Evolutionary conservation across 2,797 vertebrate genomes (phyloP).

Genomic region (Epinephelus awoara): DNA sequence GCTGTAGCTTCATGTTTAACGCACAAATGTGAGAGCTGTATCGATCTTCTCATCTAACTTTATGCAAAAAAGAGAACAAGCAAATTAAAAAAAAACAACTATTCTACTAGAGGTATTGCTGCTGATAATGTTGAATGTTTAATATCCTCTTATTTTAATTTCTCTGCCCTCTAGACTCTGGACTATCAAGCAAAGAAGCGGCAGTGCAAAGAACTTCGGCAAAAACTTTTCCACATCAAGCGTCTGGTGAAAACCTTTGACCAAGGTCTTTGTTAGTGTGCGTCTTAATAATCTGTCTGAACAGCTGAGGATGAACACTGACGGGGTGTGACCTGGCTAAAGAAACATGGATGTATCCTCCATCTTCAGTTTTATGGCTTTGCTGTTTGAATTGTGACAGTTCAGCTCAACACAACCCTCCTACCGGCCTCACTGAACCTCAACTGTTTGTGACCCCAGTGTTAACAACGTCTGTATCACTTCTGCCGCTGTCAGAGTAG

Average conservation of each 20-base stretch:
- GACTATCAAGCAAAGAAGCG: slow-evolving; percentile 88
- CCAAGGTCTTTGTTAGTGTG: slow-evolving; percentile 77
- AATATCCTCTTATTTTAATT: not conserved
- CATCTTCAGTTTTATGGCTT: not conserved
- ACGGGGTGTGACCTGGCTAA: not conserved
- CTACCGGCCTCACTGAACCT: slow-evolving; percentile 4
- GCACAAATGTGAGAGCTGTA: too few species aligned
- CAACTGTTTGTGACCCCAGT: not conserved
- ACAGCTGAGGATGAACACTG: slow-evolving; percentile 14
- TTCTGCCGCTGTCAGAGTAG: slow-evolving; percentile 10
- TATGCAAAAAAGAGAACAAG: too few species aligned
- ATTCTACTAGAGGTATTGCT: too few species aligned
- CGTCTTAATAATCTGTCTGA: not conserved
- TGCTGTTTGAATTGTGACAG: not conserved
- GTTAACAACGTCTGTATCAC: slow-evolving; percentile 19
- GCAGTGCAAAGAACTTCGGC: slow-evolving; percentile 84
- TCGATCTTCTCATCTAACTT: too few species aligned
- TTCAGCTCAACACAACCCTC: not conserved
- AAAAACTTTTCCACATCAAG: slow-evolving; percentile 91
- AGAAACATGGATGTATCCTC: not conserved
- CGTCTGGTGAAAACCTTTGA: slow-evolving; percentile 88
- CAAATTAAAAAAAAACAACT: too few species aligned
- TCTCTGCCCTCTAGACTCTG: slow-evolving; percentile 73
- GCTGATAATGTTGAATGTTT: not conserved
- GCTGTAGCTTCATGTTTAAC: too few species aligned